These are phyloP conservation scores for Falco berigora DNA, from an alignment of 2,797 vertebrate genomes.

Conservation along the genomic window DNA sequence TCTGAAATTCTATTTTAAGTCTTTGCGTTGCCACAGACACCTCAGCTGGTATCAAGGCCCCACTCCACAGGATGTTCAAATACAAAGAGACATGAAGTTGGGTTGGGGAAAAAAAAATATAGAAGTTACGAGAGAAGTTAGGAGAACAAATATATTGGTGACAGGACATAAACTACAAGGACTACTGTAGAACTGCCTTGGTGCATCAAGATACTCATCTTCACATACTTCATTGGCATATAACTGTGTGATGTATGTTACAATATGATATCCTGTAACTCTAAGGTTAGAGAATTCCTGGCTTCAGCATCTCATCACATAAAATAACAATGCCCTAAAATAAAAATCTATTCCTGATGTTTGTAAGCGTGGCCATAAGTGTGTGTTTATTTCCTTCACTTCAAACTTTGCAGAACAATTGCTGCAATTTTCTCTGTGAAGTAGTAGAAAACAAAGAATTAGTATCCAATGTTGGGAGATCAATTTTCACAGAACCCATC, in stretches of 20 bases:
- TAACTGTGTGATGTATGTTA: background rate
- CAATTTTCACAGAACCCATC: constrained; percentile 10
- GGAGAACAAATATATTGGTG: background rate
- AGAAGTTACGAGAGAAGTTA: background rate
- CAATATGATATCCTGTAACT: background rate
- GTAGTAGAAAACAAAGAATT: constrained; percentile 29
- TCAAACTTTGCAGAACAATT: constrained; percentile 19
- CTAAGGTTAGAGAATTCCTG: background rate
- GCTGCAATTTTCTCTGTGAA: background rate
- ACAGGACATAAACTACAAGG: background rate
- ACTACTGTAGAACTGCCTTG: background rate
- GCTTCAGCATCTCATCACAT: background rate
- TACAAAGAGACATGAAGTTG: background rate
- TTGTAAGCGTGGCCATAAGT: rapidly evolving
- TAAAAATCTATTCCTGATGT: background rate
- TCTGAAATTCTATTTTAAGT: background rate
- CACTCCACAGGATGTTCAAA: background rate
- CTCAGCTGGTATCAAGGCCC: background rate
- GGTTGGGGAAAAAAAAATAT: background rate
- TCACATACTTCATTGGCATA: rapidly evolving
- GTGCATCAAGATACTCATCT: background rate
- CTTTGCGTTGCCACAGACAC: background rate
- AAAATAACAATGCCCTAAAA: background rate
- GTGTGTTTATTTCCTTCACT: background rate
- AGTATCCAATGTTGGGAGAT: background rate